Percentiles rank a stretch among this genome's conserved stretches.
Evolutionary conservation across 2,888 invertebrate species (phyloP).

Genomic region (Neoscelio sp.): DNA sequence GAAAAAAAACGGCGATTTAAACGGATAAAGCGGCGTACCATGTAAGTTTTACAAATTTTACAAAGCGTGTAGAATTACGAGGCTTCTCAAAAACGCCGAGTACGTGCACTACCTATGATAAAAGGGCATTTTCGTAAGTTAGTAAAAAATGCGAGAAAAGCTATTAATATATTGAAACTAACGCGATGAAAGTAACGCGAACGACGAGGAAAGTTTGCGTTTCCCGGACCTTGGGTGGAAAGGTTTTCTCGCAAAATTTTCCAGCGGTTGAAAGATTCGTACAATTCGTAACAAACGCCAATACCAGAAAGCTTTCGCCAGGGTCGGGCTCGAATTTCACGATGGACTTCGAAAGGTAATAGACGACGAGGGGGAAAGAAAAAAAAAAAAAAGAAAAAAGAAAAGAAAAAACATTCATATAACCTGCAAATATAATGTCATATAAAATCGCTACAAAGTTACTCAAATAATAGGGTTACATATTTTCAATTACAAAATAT

Average conservation of each 20-base stretch:
- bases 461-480: no score
- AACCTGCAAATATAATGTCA: no score
- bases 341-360: constrained; percentile 54
- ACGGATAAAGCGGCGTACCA: constrained; percentile 71
- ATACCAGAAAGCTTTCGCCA: no score
- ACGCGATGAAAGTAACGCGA: constrained; percentile 67
- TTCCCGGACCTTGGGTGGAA: constrained; percentile 46
- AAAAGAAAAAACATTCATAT: no score
- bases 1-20: constrained; percentile 62
- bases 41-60: constrained; percentile 80
- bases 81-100: constrained; percentile 71
- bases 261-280: no score
- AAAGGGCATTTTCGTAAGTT: constrained; percentile 78
- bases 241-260: neutral
- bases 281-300: no score
- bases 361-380: constrained; percentile 38
- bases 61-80: constrained; percentile 73
- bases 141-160: constrained; percentile 66
- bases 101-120: constrained; percentile 75
- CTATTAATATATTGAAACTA: constrained; percentile 69
- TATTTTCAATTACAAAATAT: no score
- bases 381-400: neutral
- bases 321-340: constrained; percentile 58
- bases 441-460: no score
- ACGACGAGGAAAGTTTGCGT: constrained; percentile 66